Base-by-base conservation (phyloP, 2,888 invertebrate species). In the Rhamnusium bicolor region DNA sequence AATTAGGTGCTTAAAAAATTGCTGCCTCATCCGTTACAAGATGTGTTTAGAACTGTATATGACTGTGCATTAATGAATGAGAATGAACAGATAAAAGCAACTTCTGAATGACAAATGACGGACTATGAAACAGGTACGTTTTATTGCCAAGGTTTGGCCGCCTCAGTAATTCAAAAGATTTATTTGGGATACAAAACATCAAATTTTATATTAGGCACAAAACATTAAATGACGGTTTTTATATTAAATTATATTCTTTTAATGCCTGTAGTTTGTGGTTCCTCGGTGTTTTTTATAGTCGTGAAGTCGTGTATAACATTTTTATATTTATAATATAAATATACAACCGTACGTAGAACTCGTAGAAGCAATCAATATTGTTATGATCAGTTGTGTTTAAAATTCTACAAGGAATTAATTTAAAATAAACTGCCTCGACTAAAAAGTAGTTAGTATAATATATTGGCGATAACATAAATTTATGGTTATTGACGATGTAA, bases 401-500 rank as follows among this genome's bases (percentile, higher is more conserved):
- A 58, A 46, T 62, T 46, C 62, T 47, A 61, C 51, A 16, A 65
- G 49, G 49, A 73, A 75, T 71, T 75, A 75, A 72, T 76, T 72
- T 73, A 74, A 76, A 74, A 74, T 74, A 71, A 72, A 74, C 74
- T 76, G 70, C 72, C 74, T 18, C 62, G 58, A 74, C 74, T 67
- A 74, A 74, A 75, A 76, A 76, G 76, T 76, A 32, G 32, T 65
- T 65, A 53, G 53, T 72, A 70, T 73, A 75, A 80, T 74, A 78
- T 78, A 77, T 77, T 73, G 74, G 76, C 72, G 79, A 81, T 81
- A 80, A 81, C 76, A 69, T 65, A 75, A 80, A 83, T 82, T 83
- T 83, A 83, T 80, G 80, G 77, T 79, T 80, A 80, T 78, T 75
- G 82, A 77, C 76, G 79, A 81, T 81, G 79, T 76, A 81, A 82